Percentiles rank a stretch among this genome's conserved stretches.
Evolutionary conservation across 2,113 vertebrate genomes (phyloP).

Genomic region (Oncorhynchus masou): DNA sequence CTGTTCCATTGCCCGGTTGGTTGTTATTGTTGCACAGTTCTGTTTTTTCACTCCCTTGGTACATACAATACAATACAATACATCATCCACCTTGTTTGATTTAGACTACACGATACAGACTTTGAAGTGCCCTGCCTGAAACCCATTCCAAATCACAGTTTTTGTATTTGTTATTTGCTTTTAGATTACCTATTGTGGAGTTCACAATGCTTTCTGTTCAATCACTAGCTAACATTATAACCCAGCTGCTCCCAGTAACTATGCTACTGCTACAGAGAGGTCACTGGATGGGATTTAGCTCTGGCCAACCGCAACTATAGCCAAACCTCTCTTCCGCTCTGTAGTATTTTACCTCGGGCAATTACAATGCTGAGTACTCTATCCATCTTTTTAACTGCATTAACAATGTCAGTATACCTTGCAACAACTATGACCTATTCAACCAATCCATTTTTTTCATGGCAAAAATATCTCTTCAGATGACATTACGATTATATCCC

Average conservation of each 20-base stretch:
- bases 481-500: not conserved
- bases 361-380: too few relatives aligned
- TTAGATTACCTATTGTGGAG: constrained; percentile 26
- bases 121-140: not conserved
- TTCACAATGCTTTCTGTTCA: constrained; percentile 39
- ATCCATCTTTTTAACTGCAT: too few relatives aligned
- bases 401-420: too few relatives aligned
- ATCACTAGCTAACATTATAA: constrained; percentile 52
- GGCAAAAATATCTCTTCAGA: not conserved
- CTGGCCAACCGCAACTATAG: too few relatives aligned
- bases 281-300: too few relatives aligned
- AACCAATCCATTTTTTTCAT: not conserved
- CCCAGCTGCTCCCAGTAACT: constrained; percentile 37
- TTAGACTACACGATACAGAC: not conserved
- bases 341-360: too few relatives aligned
- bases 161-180: constrained; percentile 30
- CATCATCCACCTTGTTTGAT: not conserved
- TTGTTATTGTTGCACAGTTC: constrained; percentile 21
- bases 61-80: not conserved
- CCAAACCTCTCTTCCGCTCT: too few relatives aligned
- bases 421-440: too few relatives aligned
- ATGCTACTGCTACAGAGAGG: constrained; percentile 7
- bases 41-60: constrained; percentile 1
- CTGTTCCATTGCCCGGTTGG: constrained; percentile 5
- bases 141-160: constrained; percentile 12